Evolutionary conservation across 2,113 vertebrate species (phyloP).

Genomic region (Mesocricetus auratus): DNA sequence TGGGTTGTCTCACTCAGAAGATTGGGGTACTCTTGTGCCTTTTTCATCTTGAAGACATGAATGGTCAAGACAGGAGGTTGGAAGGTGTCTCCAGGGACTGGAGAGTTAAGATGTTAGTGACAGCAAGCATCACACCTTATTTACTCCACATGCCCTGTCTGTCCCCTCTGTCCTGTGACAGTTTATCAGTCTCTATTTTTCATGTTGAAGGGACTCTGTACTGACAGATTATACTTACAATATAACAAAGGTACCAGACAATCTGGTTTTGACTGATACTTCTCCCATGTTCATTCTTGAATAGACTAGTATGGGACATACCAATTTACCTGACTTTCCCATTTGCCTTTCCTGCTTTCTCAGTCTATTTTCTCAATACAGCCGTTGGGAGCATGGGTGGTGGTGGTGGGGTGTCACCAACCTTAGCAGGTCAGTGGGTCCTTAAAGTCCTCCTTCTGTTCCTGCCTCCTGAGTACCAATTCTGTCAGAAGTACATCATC

Average conservation of each 20-base stretch:
- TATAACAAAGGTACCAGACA: too few species aligned
- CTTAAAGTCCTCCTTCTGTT: background rate
- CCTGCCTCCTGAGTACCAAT: background rate
- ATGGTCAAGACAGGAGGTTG: background rate
- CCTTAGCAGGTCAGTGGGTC: background rate
- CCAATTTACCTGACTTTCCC: background rate
- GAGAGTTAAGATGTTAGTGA: background rate
- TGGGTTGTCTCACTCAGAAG: too few species aligned
- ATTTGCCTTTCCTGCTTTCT: background rate
- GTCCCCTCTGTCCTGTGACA: background rate
- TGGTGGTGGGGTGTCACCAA: background rate
- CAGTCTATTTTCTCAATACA: background rate
- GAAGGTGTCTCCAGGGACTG: background rate
- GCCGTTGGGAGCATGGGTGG: background rate
- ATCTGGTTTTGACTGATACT: background rate
- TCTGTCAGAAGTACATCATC: background rate
- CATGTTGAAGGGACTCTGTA: background rate
- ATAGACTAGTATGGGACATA: fast-evolving
- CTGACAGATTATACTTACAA: background rate
- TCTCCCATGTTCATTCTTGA: too few species aligned
- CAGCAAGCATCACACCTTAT: background rate
- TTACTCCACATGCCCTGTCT: background rate
- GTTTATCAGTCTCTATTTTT: background rate
- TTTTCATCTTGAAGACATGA: background rate
- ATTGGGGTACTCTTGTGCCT: fast-evolving